phyloP scores from a whole-genome alignment of 2,113 vertebrate species.

The Orthonyx spaldingii region DNA sequence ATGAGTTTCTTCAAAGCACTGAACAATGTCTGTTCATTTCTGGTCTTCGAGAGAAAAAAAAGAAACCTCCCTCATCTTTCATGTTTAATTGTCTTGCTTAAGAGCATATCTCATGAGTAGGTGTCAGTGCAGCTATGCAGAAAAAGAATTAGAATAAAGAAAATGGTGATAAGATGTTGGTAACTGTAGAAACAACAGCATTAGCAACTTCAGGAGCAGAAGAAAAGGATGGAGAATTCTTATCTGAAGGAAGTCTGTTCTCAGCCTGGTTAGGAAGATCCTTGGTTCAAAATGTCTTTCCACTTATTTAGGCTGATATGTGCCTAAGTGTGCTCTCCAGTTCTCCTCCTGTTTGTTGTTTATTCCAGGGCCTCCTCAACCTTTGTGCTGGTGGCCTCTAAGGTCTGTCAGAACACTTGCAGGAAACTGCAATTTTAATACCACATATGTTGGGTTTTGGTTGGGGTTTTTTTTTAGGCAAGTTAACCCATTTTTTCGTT shows the following conservation, averaged over 20 bases:
- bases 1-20: neutral
- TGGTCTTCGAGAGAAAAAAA: neutral
- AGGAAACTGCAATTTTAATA: neutral
- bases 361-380: neutral
- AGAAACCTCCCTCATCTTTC: neutral
- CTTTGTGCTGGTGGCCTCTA: neutral
- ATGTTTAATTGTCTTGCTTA: neutral
- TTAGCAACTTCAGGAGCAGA: neutral
- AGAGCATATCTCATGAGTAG: neutral
- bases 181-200: neutral
- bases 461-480: neutral
- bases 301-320: neutral
- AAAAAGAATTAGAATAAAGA: neutral
- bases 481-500: neutral
- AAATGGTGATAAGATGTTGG: rapidly evolving
- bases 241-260: neutral
- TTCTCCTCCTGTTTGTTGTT: neutral
- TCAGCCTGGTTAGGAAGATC: neutral
- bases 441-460: rapidly evolving
- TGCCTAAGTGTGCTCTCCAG: neutral
- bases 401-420: neutral
- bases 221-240: neutral
- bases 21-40: neutral
- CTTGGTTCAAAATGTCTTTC: neutral
- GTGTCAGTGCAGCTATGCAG: neutral